Conservation (phyloP, 2,888 invertebrate genomes). For the Suillia variegata region DNA sequence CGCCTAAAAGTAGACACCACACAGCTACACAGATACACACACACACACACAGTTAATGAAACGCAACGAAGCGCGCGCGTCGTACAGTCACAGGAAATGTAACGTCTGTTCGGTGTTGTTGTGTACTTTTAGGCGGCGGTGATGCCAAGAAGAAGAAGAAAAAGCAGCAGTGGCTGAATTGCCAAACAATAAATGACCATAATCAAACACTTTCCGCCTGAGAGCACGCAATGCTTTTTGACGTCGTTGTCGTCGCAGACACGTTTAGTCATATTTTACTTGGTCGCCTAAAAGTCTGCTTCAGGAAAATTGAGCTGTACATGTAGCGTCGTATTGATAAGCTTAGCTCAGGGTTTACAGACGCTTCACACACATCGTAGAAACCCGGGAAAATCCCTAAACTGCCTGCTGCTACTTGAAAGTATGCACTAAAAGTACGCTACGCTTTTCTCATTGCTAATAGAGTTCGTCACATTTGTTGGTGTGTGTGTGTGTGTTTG, state of each 20-base stretch:
- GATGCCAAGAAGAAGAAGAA: not conserved
- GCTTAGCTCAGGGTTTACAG: not conserved
- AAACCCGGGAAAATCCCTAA: not conserved
- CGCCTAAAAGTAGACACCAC: slow-evolving; percentile 8
- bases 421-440: not conserved
- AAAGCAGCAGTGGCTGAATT: too few relatives aligned
- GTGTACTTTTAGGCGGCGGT: too few relatives aligned
- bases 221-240: slow-evolving; percentile 41
- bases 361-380: not conserved
- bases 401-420: not conserved
- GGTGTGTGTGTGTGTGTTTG: not conserved
- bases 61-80: slow-evolving; percentile 11
- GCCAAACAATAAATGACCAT: slow-evolving; percentile 46
- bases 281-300: slow-evolving; percentile 25
- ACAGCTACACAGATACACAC: not conserved
- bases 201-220: slow-evolving; percentile 56
- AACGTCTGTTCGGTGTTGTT: not conserved
- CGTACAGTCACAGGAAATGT: too few relatives aligned
- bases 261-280: slow-evolving; percentile 6
- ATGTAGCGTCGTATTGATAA: not conserved
- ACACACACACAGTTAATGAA: slow-evolving; percentile 2
- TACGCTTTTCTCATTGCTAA: too few relatives aligned
- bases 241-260: too few relatives aligned
- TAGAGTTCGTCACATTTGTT: not conserved
- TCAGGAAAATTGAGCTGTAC: not conserved